phyloP scores from a whole-genome alignment of 1,140 invertebrate species.

The Diorhabda carinulata region DNA sequence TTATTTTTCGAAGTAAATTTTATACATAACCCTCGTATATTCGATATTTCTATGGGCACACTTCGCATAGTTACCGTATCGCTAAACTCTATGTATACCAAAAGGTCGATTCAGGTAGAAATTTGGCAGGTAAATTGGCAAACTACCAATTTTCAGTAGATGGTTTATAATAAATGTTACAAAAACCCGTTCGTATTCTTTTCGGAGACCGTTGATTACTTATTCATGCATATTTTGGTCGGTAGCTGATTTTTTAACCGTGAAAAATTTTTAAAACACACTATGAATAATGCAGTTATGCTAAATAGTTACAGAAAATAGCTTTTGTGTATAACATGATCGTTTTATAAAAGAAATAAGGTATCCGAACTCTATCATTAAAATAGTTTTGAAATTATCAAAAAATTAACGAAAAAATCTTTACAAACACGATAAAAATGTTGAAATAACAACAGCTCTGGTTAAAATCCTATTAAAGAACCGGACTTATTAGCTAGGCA shows the following conservation, averaged over 20 bases:
- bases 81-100: background rate
- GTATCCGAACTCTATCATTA: background rate
- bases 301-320: background rate
- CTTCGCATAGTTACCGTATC: background rate
- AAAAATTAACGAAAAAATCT: too few species aligned
- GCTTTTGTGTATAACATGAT: background rate
- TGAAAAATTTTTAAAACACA: conserved; percentile 3
- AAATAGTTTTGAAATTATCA: background rate
- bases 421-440: too few species aligned
- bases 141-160: background rate
- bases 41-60: too few species aligned
- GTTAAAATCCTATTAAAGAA: background rate
- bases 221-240: conserved; percentile 1
- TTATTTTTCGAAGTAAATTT: too few species aligned
- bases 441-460: too few species aligned
- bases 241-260: background rate
- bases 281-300: conserved; percentile 2
- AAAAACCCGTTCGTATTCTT: background rate
- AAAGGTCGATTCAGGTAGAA: background rate
- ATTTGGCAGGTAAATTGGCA: background rate
- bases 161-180: background rate
- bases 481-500: background rate
- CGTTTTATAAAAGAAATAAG: background rate
- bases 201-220: background rate
- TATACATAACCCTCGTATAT: too few species aligned